Evolutionary conservation across 2,113 vertebrate species (phyloP).

Genomic region (Carassius auratus): DNA sequence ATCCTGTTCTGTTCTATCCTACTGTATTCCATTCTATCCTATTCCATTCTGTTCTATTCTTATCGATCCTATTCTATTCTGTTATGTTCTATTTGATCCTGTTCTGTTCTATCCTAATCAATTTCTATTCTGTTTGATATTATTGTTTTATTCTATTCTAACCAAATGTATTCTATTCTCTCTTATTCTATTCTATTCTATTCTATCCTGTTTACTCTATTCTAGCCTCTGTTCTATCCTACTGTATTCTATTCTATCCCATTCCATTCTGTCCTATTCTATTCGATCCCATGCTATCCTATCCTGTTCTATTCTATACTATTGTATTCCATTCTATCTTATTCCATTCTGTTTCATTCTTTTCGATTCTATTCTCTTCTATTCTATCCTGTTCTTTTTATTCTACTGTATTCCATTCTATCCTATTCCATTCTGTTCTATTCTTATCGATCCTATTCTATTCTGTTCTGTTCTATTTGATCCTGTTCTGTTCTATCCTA

Average conservation of each 20-base stretch:
- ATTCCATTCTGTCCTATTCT: too few species aligned
- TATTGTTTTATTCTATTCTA: background rate
- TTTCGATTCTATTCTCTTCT: too few species aligned
- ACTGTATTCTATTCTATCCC: background rate
- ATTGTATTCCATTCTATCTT: background rate
- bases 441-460: too few species aligned
- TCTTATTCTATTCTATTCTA: background rate
- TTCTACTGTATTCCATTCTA: background rate
- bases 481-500: background rate
- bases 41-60: background rate
- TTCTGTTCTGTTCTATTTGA: background rate
- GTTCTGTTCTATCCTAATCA: background rate
- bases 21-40: background rate
- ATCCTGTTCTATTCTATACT: too few species aligned
- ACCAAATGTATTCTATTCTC: background rate
- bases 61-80: too few species aligned
- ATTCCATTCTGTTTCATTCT: too few species aligned
- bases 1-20: background rate
- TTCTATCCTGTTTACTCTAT: background rate
- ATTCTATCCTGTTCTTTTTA: too few species aligned
- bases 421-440: background rate
- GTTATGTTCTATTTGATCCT: too few species aligned
- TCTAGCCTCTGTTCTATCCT: too few species aligned
- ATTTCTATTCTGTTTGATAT: too few species aligned
- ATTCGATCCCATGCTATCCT: too few species aligned